A percentile compares a stretch with the other conserved stretches of the same genome.
Evolutionary conservation across 2,797 vertebrate genomes (phyloP).

Genomic region (Sebastes hubbsi): DNA sequence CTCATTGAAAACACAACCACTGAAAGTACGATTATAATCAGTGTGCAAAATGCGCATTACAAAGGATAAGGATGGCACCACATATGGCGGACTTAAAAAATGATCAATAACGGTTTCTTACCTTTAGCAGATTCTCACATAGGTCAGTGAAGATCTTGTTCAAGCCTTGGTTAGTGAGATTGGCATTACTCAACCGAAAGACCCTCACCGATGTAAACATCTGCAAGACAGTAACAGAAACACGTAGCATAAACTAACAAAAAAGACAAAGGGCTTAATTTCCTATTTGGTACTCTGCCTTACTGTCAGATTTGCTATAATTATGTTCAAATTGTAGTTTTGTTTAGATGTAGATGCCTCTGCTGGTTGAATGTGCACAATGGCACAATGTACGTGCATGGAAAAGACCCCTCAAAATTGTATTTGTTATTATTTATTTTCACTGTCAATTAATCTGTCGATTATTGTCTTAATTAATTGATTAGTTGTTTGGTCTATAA

Average conservation of each 20-base stretch:
- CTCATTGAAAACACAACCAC: background rate
- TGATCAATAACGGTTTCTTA: conserved; percentile 58
- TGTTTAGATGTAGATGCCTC: background rate
- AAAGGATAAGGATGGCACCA: background rate
- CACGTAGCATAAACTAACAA: background rate
- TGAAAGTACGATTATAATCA: background rate
- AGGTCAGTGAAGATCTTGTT: conserved; percentile 98
- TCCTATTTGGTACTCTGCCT: background rate
- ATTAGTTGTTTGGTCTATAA: no score
- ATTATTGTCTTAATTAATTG: no score
- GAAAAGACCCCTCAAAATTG: background rate
- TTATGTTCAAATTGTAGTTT: background rate
- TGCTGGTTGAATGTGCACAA: background rate
- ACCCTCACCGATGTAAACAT: conserved; percentile 99
- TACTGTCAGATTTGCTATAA: background rate
- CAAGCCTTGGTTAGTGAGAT: conserved; percentile 93
- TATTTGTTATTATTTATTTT: background rate
- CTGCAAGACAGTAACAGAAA: conserved; percentile 72
- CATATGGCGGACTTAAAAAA: background rate
- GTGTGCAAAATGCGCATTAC: background rate
- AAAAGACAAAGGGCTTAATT: background rate
- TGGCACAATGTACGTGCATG: background rate
- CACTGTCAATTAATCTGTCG: no score
- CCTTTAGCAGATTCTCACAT: conserved; percentile 98
- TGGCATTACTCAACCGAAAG: conserved; percentile 90